Evolutionary conservation across 2,113 vertebrate genomes (phyloP).

Genomic region (Microcebus murinus): DNA sequence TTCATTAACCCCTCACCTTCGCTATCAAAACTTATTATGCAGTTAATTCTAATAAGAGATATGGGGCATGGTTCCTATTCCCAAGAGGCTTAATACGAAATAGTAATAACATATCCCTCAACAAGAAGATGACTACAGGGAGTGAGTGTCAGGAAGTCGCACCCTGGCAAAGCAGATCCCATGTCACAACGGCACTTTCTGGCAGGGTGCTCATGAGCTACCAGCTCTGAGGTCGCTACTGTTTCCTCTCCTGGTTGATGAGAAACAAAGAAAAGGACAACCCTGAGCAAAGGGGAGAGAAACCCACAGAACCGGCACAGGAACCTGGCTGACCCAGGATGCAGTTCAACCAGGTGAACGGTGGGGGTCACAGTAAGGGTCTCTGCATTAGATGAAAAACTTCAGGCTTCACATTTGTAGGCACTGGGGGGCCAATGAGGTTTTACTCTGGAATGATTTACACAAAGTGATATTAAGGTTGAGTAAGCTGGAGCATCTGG

Average conservation of each 20-base stretch:
- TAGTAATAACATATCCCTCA: neutral
- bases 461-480: neutral
- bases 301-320: neutral
- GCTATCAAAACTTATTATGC: neutral
- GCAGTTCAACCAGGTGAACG: neutral
- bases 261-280: neutral
- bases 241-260: neutral
- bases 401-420: neutral
- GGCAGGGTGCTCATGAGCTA: neutral
- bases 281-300: neutral
- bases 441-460: neutral
- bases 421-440: neutral
- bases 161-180: neutral
- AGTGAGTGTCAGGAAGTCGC: neutral
- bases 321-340: neutral
- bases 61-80: neutral
- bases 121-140: neutral
- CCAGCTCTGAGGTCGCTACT: neutral
- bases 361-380: neutral
- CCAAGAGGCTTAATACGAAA: neutral
- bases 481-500: neutral
- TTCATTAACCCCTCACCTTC: neutral
- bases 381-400: neutral
- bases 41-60: neutral
- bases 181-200: neutral